Conservation (phyloP, 2,113 vertebrate genomes). For the rat (Rattus norvegicus) region DNA sequence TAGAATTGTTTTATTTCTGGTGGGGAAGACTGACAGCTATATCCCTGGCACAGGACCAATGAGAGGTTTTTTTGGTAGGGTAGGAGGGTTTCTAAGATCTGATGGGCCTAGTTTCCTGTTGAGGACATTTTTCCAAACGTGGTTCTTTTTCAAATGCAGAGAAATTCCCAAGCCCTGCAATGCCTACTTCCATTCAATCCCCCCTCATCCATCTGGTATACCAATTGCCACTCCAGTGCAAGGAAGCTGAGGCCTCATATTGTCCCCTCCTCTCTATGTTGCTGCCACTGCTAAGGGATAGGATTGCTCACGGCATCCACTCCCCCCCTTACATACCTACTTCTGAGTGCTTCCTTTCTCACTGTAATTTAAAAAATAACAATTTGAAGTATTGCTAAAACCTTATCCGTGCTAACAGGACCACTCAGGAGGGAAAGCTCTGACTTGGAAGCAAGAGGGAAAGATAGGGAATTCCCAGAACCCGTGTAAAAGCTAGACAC, state of each 20-base stretch:
- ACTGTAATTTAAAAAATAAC: background rate
- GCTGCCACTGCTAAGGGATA: background rate
- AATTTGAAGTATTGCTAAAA: background rate
- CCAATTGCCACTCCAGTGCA: fast-evolving
- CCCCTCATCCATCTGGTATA: background rate
- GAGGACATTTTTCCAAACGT: background rate
- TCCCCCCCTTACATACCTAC: background rate
- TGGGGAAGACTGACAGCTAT: background rate
- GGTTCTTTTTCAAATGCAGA: background rate
- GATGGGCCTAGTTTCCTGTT: background rate
- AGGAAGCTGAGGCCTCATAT: background rate
- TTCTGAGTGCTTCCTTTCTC: background rate
- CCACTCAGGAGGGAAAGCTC: background rate
- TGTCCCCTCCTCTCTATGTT: background rate
- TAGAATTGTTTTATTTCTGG: background rate
- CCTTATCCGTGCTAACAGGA: background rate
- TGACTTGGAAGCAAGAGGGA: background rate
- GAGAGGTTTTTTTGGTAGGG: background rate
- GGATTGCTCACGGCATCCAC: background rate
- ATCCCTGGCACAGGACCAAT: background rate
- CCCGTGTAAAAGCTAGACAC: too few relatives aligned
- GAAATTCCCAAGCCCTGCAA: background rate
- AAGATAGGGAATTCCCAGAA: too few relatives aligned
- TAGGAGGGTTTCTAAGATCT: background rate
- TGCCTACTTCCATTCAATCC: background rate